phyloP scores from a whole-genome alignment of 2,888 invertebrate species.

The Plutella xylostella region DNA sequence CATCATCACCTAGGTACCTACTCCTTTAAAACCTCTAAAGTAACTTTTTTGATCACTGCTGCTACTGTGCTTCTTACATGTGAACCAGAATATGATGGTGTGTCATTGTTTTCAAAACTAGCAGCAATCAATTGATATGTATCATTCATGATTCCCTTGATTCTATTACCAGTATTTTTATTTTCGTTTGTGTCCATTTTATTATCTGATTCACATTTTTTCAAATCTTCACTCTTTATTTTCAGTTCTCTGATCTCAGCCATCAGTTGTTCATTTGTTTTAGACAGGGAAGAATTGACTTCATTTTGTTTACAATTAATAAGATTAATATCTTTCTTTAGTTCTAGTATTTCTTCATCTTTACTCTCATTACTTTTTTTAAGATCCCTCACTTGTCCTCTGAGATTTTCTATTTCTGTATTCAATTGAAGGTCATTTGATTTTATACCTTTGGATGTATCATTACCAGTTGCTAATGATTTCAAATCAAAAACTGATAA shows the following conservation, averaged over 20 bases:
- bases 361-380: conserved; percentile 27
- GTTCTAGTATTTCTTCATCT: conserved; percentile 29
- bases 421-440: neutral
- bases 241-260: no score
- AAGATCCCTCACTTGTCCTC: conserved; percentile 24
- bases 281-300: no score
- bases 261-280: no score
- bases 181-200: no score
- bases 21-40: conserved; percentile 34
- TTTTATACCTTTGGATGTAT: neutral
- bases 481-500: conserved; percentile 21
- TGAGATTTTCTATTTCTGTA: conserved; percentile 16
- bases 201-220: neutral
- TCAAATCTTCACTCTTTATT: neutral
- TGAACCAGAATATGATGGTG: conserved; percentile 36
- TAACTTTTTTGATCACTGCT: conserved; percentile 45
- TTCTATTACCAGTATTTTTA: conserved; percentile 21
- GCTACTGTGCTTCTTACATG: conserved; percentile 40
- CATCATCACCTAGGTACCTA: no score
- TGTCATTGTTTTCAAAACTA: conserved; percentile 39
- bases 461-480: conserved; percentile 12
- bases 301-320: no score
- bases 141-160: conserved; percentile 53
- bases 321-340: no score
- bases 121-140: conserved; percentile 43